A percentile compares a stretch with the other conserved stretches of the same genome.
Evolutionary conservation across 2,797 vertebrate genomes (phyloP).

Genomic region (Chrysocyon brachyurus): DNA sequence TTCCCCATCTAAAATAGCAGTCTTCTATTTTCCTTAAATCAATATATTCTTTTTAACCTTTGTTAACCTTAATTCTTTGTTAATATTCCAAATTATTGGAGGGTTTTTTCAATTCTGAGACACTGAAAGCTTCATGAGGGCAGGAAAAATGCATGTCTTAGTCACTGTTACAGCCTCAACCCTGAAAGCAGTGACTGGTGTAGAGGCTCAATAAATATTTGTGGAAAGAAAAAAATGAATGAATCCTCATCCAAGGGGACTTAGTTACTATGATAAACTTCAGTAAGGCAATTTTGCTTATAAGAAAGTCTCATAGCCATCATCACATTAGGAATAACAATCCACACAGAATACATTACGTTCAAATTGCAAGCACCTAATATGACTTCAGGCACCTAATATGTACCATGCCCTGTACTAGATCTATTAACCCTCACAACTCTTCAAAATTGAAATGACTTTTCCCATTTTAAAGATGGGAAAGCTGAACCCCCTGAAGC

Average conservation of each 20-base stretch:
- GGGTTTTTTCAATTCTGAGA: neutral
- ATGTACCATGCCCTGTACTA: neutral
- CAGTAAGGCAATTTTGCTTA: neutral
- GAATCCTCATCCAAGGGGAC: neutral
- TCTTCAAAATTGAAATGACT: neutral
- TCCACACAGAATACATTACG: neutral
- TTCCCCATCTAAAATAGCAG: neutral
- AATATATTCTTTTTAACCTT: neutral
- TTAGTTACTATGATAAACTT: neutral
- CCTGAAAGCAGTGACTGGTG: neutral
- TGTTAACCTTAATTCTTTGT: neutral
- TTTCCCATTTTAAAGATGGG: slow-evolving; percentile 36
- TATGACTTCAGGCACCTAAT: neutral
- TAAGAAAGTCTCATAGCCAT: neutral
- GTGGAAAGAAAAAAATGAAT: neutral
- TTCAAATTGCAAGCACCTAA: neutral
- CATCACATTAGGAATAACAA: neutral
- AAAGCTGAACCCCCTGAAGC: neutral
- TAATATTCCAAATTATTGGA: neutral
- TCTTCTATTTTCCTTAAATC: neutral
- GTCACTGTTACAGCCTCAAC: neutral
- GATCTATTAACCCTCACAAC: neutral
- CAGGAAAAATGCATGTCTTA: neutral
- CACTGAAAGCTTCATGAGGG: neutral
- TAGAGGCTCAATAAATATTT: neutral